Evolutionary conservation across 1,140 invertebrate genomes (phyloP).

Genomic region (Drosophila punjabiensis): DNA sequence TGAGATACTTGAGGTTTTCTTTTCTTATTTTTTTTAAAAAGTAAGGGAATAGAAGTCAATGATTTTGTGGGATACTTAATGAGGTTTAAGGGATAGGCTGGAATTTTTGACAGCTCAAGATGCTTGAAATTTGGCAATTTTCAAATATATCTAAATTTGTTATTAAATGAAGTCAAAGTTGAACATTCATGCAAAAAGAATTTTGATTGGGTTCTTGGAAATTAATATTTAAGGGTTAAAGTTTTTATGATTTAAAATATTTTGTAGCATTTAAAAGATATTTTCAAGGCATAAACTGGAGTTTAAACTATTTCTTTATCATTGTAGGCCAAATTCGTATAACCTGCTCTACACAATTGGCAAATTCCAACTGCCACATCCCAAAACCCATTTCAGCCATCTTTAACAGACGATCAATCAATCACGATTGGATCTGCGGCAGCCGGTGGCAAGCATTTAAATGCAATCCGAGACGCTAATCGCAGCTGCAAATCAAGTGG

Average conservation of each 20-base stretch:
- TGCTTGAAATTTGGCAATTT: background rate
- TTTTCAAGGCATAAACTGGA: too few relatives aligned
- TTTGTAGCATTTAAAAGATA: too few relatives aligned
- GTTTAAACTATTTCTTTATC: too few relatives aligned
- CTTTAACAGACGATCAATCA: slow-evolving; percentile 69
- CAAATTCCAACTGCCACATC: slow-evolving; percentile 11
- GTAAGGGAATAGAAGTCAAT: slow-evolving; percentile 13
- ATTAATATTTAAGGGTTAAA: background rate
- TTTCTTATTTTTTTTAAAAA: background rate
- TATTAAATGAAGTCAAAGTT: background rate
- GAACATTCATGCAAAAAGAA: background rate
- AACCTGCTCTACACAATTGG: too few relatives aligned
- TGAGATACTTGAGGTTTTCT: slow-evolving; percentile 28
- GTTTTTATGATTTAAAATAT: background rate
- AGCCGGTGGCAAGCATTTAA: slow-evolving; percentile 78
- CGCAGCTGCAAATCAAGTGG: slow-evolving; percentile 70
- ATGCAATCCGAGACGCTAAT: slow-evolving; percentile 73
- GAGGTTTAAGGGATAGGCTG: background rate
- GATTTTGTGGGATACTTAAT: slow-evolving; percentile 1
- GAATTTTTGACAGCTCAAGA: background rate
- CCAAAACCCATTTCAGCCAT: slow-evolving; percentile 10
- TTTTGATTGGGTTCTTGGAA: background rate
- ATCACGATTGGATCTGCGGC: slow-evolving; percentile 41
- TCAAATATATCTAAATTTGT: background rate
- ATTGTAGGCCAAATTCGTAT: too few relatives aligned